phyloP scores from a whole-genome alignment of 2,888 invertebrate genomes.

The Zele albiditarsus region DNA sequence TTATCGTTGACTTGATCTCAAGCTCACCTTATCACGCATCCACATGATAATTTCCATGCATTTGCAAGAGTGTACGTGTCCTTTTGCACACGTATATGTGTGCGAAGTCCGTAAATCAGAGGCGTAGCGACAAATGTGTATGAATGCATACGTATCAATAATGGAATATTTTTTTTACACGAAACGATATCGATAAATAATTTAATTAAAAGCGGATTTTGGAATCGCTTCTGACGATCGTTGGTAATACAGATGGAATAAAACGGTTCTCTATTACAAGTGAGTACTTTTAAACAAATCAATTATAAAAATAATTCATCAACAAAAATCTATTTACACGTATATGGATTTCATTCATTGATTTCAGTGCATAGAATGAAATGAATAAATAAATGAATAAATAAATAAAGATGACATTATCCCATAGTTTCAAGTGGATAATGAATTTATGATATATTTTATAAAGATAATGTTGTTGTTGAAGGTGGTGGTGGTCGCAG shows the following conservation, averaged over 20 bases:
- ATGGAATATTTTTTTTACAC: background rate
- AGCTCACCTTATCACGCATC: background rate
- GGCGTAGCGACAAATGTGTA: background rate
- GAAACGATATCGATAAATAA: conserved; percentile 8
- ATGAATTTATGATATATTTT: conserved; percentile 6
- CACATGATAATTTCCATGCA: background rate
- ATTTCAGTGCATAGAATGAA: background rate
- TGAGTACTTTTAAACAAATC: background rate
- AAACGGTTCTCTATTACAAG: background rate
- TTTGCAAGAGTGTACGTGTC: no score
- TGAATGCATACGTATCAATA: conserved; percentile 1
- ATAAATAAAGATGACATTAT: conserved; percentile 17
- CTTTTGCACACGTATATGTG: background rate
- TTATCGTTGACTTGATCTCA: conserved; percentile 1
- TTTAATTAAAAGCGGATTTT: conserved; percentile 13
- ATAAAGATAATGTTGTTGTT: conserved; percentile 30
- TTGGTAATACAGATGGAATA: conserved; percentile 21
- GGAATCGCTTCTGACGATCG: conserved; percentile 16
- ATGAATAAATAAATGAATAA: conserved; percentile 13
- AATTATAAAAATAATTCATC: background rate
- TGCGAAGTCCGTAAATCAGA: background rate
- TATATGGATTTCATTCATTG: background rate
- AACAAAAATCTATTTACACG: conserved; percentile 24
- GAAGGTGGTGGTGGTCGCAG: conserved; percentile 74
- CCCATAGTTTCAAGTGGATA: conserved; percentile 13